Conservation (phyloP, 2,113 vertebrate species). For the Oxyura jamaicensis region DNA sequence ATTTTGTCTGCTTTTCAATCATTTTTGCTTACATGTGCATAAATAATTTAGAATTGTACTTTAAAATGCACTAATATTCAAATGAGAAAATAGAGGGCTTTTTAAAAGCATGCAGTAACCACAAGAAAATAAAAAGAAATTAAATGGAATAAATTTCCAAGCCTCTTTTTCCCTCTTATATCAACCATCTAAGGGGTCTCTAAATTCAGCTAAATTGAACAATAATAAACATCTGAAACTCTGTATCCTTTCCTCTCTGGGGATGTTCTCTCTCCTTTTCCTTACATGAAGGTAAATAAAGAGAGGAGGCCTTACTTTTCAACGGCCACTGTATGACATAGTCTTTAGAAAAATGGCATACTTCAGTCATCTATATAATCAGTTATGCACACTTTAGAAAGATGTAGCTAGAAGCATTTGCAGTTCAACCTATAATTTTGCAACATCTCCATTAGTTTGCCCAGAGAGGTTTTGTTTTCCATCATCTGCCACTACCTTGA, state of each 20-base stretch:
- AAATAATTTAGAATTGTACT: neutral
- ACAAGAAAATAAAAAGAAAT: neutral
- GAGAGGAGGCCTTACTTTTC: slow-evolving; percentile 65
- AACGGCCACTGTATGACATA: slow-evolving; percentile 81
- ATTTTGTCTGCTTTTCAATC: neutral
- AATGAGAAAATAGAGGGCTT: neutral
- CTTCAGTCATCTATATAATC: slow-evolving; percentile 82
- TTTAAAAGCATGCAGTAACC: neutral
- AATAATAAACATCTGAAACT: neutral
- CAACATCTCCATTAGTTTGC: slow-evolving; percentile 65
- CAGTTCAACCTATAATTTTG: slow-evolving; percentile 76
- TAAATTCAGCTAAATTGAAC: neutral
- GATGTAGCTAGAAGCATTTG: slow-evolving; percentile 75
- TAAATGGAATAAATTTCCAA: neutral
- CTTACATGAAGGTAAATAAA: neutral
- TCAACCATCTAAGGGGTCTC: neutral
- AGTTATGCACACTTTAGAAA: slow-evolving; percentile 80
- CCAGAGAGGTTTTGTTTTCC: neutral
- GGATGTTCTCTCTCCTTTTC: neutral
- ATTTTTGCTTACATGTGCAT: neutral
- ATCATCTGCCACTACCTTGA: neutral
- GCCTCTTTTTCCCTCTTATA: neutral
- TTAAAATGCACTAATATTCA: neutral
- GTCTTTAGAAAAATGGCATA: slow-evolving; percentile 80
- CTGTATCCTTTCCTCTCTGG: neutral